A percentile compares a stretch with the other conserved stretches of the same genome.
phyloP scores from a whole-genome alignment of 2,797 vertebrate species.

The Sebastes jordani region DNA sequence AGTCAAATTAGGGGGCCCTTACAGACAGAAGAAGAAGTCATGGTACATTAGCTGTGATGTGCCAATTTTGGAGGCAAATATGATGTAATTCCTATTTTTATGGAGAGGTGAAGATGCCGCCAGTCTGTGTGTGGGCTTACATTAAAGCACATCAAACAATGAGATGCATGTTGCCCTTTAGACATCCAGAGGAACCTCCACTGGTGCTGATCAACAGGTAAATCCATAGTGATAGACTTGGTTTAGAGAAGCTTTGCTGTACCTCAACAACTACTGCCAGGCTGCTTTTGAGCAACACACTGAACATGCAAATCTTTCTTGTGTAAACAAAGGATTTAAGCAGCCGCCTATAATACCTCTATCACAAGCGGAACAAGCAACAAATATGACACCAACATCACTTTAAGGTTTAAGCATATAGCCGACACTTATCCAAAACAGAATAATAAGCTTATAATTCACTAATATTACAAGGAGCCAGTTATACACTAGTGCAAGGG shows the following conservation, averaged over 20 bases:
- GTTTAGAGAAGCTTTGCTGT: not conserved
- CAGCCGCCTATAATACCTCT: not conserved
- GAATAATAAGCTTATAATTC: constrained; percentile 10
- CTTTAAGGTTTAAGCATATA: not conserved
- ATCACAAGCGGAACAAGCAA: not conserved
- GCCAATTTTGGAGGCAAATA: not conserved
- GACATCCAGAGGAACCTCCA: not conserved
- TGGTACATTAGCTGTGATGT: not conserved
- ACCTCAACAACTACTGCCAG: not conserved
- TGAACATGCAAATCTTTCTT: not conserved
- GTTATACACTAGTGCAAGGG: not conserved
- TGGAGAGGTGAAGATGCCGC: not conserved
- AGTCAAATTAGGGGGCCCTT: too few species aligned
- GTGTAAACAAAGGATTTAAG: constrained; percentile 25
- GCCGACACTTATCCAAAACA: not conserved
- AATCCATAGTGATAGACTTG: too few species aligned
- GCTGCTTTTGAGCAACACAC: not conserved
- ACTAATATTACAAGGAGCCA: not conserved
- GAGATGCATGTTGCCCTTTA: not conserved
- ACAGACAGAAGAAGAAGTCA: not conserved
- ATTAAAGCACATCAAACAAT: not conserved
- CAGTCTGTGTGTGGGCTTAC: not conserved
- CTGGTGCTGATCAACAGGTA: not conserved
- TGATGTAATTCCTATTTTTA: not conserved
- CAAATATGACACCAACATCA: not conserved